Percentiles rank a stretch among this genome's conserved stretches.
Conservation (phyloP, 2,113 vertebrate species). For the Eolophus roseicapilla region DNA sequence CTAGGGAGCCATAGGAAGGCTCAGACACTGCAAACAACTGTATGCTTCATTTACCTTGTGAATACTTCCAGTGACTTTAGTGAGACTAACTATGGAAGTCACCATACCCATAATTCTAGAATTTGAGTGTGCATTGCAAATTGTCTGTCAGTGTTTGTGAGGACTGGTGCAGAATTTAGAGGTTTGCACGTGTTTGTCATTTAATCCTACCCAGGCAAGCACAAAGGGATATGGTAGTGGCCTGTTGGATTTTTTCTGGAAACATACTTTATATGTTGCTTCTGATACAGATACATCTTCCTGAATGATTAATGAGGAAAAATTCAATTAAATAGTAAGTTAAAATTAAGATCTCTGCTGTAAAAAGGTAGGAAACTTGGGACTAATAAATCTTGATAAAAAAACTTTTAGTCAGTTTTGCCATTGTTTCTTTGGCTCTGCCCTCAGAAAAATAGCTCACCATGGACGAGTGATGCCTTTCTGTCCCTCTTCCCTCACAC, state of each 20-base stretch:
- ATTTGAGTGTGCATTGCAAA: neutral
- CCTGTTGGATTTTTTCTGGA: neutral
- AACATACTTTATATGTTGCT: neutral
- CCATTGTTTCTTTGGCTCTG: neutral
- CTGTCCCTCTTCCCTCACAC: neutral
- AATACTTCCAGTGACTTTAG: neutral
- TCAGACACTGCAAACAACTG: neutral
- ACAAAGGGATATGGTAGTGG: neutral
- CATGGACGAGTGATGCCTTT: neutral
- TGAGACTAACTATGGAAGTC: neutral
- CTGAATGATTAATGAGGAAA: neutral
- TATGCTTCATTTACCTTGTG: neutral
- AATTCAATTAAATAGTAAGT: neutral
- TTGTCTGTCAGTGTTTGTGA: neutral
- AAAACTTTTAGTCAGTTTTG: neutral
- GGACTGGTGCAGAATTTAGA: neutral
- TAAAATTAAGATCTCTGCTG: neutral
- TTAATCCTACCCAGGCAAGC: neutral
- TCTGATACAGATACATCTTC: neutral
- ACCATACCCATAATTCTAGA: neutral
- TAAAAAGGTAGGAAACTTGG: neutral
- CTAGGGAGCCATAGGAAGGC: neutral
- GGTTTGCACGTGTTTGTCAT: neutral
- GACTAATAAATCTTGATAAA: neutral
- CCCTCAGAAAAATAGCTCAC: neutral